Evolutionary conservation across 2,888 invertebrate genomes (phyloP).

Genomic region (Caenorhabditis sulstoni): DNA sequence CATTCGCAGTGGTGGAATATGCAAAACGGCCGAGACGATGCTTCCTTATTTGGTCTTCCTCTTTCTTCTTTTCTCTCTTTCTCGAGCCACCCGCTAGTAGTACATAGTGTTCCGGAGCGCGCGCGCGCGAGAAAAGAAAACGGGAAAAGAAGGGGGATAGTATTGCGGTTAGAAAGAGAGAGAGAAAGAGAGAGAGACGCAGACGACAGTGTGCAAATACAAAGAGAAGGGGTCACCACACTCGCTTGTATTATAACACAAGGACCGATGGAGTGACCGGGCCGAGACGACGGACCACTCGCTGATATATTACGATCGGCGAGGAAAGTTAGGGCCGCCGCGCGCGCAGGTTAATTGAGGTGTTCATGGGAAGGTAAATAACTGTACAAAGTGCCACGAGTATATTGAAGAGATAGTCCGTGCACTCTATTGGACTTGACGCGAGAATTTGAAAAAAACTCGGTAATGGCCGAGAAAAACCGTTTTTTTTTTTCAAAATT

Average conservation of each 20-base stretch:
- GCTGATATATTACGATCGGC: no score
- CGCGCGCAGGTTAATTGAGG: no score
- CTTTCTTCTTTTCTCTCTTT: not conserved
- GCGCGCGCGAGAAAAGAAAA: constrained; percentile 1
- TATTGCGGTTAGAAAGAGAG: constrained; percentile 26
- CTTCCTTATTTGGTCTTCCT: no score
- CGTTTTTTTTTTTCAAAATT: no score
- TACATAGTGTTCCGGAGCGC: constrained; percentile 30
- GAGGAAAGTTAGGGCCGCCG: no score
- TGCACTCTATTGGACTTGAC: no score
- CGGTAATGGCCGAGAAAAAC: no score
- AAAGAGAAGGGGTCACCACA: constrained; percentile 24
- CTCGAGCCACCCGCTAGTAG: constrained; percentile 3
- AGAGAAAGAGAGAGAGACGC: constrained; percentile 20
- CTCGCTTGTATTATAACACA: not conserved
- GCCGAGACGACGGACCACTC: no score
- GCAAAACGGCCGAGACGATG: not conserved
- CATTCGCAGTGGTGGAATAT: not conserved
- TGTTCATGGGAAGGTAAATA: no score
- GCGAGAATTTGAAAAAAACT: no score
- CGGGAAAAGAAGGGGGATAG: constrained; percentile 36
- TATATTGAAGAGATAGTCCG: no score
- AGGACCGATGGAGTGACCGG: not conserved
- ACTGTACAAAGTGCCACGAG: no score
- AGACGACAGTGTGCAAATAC: constrained; percentile 38